Evolutionary conservation across 2,797 vertebrate genomes (phyloP).

Genomic region (Hyperoplus immaculatus): DNA sequence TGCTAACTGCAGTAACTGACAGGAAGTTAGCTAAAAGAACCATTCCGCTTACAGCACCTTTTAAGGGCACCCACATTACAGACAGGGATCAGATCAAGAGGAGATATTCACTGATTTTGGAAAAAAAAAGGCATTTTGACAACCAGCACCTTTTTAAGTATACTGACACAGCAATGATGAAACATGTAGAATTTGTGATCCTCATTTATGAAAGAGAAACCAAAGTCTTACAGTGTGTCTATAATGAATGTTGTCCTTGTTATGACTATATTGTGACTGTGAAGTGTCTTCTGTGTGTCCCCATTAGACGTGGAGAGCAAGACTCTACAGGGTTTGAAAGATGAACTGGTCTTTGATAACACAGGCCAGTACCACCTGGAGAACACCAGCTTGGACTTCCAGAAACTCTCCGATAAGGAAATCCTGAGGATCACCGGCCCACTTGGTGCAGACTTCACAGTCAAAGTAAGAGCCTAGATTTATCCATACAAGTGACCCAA

Average conservation of each 20-base stretch:
- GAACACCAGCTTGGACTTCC: constrained; percentile 95
- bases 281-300: constrained; percentile 3
- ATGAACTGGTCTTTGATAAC: constrained; percentile 87
- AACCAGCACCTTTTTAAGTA: too few relatives aligned
- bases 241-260: background rate
- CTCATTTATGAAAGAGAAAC: background rate
- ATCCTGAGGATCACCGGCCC: constrained; percentile 93
- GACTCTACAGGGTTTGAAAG: constrained; percentile 91
- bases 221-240: background rate
- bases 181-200: background rate
- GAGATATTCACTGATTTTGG: too few relatives aligned
- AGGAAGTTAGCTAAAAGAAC: too few relatives aligned
- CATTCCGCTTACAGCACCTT: too few relatives aligned
- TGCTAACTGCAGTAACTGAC: too few relatives aligned
- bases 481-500: background rate
- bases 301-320: constrained; percentile 93
- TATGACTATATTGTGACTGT: background rate
- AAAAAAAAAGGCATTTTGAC: too few relatives aligned
- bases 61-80: too few relatives aligned
- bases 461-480: constrained; percentile 89
- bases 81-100: too few relatives aligned
- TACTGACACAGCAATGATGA: background rate
- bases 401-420: constrained; percentile 95
- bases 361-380: constrained; percentile 90
- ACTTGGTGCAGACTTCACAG: constrained; percentile 93